Evolutionary conservation across 2,888 invertebrate species (phyloP), one percentile per base, ranked within the genome.

Genomic region (Criorhina ranunculi): DNA sequence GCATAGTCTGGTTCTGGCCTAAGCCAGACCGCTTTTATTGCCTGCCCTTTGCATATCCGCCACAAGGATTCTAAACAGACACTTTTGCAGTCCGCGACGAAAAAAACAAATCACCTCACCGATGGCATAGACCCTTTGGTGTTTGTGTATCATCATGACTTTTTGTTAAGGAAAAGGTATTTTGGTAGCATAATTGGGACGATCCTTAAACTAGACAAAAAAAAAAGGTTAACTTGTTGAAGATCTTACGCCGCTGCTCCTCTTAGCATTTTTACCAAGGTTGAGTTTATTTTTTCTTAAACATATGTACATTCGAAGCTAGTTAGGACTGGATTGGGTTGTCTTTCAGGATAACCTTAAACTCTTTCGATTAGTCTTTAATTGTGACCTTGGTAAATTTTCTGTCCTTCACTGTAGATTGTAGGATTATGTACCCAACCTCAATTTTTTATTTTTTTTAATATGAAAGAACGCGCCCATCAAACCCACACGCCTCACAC

Each of bases 1-100:
- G 19, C 4, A 33, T 44, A 69, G 33, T 69, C 46, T 55, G 67
- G 53, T 29, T n/a, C 31, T 42, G 67, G 17, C 1, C 19, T 35
- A 35, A 33, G n/a, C 55, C 35, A 35, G 35, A 37, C 9, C 19
- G 37, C 37, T 11, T 37, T 57, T 11, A 35, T 17, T 37, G n/a
- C 33, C 17, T 31, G 33, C 0, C 19, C 9, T 17, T 33, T 29
- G 15, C 31, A 31, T 31, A 29, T 12, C 29, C 51, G 31, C 5
- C 6, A 24, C 5, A 42, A 42, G 15, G 42, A 42, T 49, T 11
- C n/a, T 11, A 29, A 17, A 19, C 49, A 17, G 17, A 44, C 17
- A 19, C 9, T 60, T 8, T 6, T 0, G 29, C 9, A 31, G 44
- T 31, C 31, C 33, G 33, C 33, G 33, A 46, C 33, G 35, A 7